Conservation (phyloP, 2,888 invertebrate genomes). For the Trissoscelio sp. region DNA sequence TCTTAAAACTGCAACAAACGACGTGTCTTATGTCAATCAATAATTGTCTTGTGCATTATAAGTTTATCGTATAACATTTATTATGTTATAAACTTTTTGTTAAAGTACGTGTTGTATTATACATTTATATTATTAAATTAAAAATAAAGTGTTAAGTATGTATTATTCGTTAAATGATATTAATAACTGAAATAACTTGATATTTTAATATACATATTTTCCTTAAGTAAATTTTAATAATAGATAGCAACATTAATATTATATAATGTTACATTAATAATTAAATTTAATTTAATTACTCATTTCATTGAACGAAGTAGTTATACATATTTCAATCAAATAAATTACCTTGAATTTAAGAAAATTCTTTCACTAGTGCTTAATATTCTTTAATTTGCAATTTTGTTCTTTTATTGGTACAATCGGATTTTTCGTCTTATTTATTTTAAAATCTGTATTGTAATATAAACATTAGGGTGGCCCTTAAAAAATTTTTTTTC, state of each 20-base stretch:
- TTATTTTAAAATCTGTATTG: too few species aligned
- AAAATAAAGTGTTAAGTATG: not conserved
- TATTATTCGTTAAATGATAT: not conserved
- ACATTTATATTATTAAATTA: too few species aligned
- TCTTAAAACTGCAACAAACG: not conserved
- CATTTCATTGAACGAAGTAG: not conserved
- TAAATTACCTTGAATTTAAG: constrained; percentile 3
- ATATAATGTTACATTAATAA: not conserved
- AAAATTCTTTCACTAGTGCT: constrained; percentile 6
- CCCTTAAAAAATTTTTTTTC: too few species aligned
- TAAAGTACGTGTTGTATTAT: too few species aligned
- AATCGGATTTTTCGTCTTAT: too few species aligned
- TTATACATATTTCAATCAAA: not conserved
- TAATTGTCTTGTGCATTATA: not conserved
- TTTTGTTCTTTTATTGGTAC: too few species aligned
- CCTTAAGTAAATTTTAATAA: too few species aligned
- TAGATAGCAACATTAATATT: too few species aligned
- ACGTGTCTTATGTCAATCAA: constrained; percentile 1
- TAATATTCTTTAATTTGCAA: not conserved
- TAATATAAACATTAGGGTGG: too few species aligned
- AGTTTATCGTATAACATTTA: too few species aligned
- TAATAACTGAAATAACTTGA: not conserved
- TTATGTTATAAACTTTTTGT: too few species aligned
- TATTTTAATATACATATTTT: not conserved
- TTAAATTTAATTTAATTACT: not conserved